A percentile compares a stretch with the other conserved stretches of the same genome.
phyloP scores from a whole-genome alignment of 1,140 invertebrate genomes.

The Macrostomum lignano region DNA sequence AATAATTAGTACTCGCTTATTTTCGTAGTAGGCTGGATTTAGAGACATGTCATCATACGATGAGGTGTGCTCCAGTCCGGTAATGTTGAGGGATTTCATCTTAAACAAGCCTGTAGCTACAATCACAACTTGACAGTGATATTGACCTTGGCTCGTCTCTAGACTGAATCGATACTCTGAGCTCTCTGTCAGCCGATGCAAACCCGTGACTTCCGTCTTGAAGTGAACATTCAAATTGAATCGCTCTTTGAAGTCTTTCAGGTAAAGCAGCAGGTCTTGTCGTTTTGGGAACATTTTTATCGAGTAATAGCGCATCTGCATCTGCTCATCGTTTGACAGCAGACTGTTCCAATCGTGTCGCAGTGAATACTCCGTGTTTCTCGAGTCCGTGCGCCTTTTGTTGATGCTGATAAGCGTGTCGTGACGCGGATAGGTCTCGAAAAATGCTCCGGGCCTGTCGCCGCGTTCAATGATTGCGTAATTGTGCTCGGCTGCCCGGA shows the following conservation, averaged over 20 bases:
- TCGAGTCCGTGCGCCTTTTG: slow-evolving; percentile 27
- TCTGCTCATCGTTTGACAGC: slow-evolving; percentile 19
- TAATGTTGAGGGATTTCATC: slow-evolving; percentile 17
- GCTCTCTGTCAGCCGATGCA: too few relatives aligned
- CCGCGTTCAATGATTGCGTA: slow-evolving; percentile 27
- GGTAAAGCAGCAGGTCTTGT: slow-evolving; percentile 10
- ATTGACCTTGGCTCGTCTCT: too few relatives aligned
- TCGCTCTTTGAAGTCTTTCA: not conserved
- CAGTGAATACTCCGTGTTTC: slow-evolving; percentile 29
- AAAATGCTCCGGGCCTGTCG: too few relatives aligned
- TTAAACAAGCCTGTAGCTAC: slow-evolving; percentile 24
- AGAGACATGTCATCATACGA: slow-evolving; percentile 23
- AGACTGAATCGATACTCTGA: too few relatives aligned
- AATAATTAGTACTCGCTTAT: slow-evolving; percentile 28
- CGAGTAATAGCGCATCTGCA: slow-evolving; percentile 21
- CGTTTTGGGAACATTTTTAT: slow-evolving; percentile 26
- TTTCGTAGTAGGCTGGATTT: slow-evolving; percentile 25
- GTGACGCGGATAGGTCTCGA: slow-evolving; percentile 27
- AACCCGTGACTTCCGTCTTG: too few relatives aligned
- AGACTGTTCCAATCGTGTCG: slow-evolving; percentile 32
- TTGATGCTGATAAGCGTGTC: slow-evolving; percentile 30
- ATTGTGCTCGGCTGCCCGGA: slow-evolving; percentile 17
- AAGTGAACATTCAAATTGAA: too few relatives aligned
- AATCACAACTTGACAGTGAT: slow-evolving; percentile 17
- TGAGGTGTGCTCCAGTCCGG: slow-evolving; percentile 16